These are phyloP conservation scores for Tenthredo livida DNA, from an alignment of 2,888 invertebrate genomes.

Conservation along the genomic window DNA sequence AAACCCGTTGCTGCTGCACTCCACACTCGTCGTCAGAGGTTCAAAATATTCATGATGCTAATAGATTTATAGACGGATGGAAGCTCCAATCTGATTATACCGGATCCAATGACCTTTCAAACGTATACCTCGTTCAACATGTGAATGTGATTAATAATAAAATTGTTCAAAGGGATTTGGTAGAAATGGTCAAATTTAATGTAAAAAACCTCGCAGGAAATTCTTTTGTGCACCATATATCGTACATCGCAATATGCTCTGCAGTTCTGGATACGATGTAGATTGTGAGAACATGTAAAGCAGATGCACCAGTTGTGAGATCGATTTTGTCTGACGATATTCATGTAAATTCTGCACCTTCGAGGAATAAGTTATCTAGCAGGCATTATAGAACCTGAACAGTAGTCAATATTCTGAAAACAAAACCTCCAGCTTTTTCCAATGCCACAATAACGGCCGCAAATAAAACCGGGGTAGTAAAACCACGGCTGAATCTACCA, in stretches of 20 bases:
- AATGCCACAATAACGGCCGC: not conserved
- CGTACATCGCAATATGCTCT: not conserved
- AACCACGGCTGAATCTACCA: not conserved
- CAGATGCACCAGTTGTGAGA: not conserved
- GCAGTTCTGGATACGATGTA: not conserved
- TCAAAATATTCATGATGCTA: too few species aligned
- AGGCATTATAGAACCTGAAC: not conserved
- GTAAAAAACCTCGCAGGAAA: not conserved
- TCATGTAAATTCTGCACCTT: not conserved
- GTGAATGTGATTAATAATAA: not conserved
- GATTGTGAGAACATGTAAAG: not conserved
- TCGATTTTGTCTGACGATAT: not conserved
- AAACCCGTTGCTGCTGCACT: not conserved
- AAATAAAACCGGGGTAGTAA: not conserved
- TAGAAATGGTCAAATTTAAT: not conserved
- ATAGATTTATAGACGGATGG: not conserved
- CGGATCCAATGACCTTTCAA: not conserved
- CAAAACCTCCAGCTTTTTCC: not conserved
- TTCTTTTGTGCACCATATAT: not conserved
- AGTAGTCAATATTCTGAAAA: not conserved
- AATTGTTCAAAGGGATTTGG: not conserved
- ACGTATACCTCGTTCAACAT: not conserved
- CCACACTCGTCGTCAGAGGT: not conserved
- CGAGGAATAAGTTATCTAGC: not conserved
- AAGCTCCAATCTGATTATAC: not conserved